A percentile compares a stretch with the other conserved stretches of the same genome.
These are phyloP conservation scores for Chauna torquata DNA, from an alignment of 2,113 vertebrate genomes.

Conservation along the genomic window DNA sequence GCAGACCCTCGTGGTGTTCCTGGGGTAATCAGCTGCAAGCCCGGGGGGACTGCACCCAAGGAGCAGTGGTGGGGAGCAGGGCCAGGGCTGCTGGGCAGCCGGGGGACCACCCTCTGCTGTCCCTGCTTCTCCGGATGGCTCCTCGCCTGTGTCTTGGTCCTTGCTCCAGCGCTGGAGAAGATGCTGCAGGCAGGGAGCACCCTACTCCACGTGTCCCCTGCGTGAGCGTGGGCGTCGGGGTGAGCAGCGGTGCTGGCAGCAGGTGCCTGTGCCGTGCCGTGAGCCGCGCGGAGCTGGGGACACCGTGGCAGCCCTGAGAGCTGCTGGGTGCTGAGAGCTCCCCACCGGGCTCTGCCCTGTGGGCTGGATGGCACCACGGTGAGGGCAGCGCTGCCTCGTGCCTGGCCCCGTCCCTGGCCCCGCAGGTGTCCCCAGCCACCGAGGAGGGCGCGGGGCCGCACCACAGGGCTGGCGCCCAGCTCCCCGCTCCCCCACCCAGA, in stretches of 20 bases:
- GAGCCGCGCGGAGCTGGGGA: neutral
- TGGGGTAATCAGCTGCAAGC: neutral
- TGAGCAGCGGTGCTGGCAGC: neutral
- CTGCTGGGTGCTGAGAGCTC: neutral
- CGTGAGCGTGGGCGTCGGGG: too few species aligned
- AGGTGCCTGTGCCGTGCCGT: too few species aligned
- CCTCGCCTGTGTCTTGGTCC: too few species aligned
- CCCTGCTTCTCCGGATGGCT: too few species aligned
- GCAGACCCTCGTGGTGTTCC: accelerated
- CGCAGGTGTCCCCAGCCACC: accelerated
- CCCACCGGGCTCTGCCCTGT: too few species aligned
- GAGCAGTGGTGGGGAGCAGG: neutral
- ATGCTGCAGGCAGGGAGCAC: too few species aligned
- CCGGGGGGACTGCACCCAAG: too few species aligned
- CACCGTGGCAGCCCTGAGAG: too few species aligned
- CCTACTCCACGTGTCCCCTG: too few species aligned
- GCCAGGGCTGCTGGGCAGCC: neutral
- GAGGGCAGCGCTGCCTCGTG: too few species aligned
- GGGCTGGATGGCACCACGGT: too few species aligned
- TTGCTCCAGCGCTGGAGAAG: too few species aligned
- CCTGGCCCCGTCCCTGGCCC: neutral
- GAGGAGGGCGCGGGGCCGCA: neutral
- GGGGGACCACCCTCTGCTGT: neutral
- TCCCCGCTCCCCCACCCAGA: neutral
- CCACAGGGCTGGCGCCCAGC: neutral